Evolutionary conservation across 2,113 vertebrate genomes (phyloP).

Genomic region (Motacilla alba): DNA sequence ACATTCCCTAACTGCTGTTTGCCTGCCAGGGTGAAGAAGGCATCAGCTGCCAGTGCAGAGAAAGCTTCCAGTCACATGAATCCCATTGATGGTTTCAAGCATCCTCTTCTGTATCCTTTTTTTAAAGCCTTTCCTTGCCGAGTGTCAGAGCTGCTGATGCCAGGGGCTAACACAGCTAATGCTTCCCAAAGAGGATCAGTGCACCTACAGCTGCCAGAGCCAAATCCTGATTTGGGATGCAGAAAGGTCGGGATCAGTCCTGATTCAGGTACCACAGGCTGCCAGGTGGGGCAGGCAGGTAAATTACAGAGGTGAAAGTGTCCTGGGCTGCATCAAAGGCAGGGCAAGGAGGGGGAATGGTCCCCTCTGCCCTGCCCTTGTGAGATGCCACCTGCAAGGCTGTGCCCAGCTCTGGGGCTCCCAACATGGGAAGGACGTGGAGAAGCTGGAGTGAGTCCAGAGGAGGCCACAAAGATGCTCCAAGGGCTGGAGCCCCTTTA

Average conservation of each 20-base stretch:
- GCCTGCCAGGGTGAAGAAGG: neutral
- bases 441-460: neutral
- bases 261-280: neutral
- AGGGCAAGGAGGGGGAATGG: neutral
- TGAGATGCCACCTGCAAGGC: neutral
- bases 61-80: neutral
- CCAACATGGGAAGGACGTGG: accelerated
- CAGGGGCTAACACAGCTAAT: neutral
- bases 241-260: neutral
- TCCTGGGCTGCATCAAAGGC: neutral
- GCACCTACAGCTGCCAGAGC: too few relatives aligned
- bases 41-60: neutral
- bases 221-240: neutral
- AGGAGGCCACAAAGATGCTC: neutral
- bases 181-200: neutral
- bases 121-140: neutral
- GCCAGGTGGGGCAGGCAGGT: neutral
- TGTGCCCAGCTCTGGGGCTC: neutral
- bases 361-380: neutral
- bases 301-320: neutral
- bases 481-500: accelerated
- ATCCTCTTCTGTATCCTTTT: neutral
- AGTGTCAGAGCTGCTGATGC: neutral
- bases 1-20: neutral
- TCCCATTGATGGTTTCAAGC: neutral